Evolutionary conservation across 2,113 vertebrate species (phyloP).

Genomic region (Syngnathus scovelli): DNA sequence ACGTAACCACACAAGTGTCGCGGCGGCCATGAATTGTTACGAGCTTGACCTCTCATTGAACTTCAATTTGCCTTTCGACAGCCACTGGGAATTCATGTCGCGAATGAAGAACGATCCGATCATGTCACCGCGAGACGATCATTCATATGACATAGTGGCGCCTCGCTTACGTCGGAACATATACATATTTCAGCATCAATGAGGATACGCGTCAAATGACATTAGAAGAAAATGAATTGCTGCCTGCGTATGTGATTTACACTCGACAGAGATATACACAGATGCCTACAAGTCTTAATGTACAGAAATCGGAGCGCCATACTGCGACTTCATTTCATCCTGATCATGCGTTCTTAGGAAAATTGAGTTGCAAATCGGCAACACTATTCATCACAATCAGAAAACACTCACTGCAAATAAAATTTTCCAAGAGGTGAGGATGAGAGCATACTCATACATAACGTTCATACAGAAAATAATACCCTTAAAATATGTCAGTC

Average conservation of each 20-base stretch:
- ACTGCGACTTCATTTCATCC: neutral
- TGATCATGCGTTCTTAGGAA: neutral
- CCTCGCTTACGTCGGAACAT: conserved; percentile 4
- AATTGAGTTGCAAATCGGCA: neutral
- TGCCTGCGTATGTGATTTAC: neutral
- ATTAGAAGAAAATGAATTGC: neutral
- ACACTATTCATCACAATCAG: neutral
- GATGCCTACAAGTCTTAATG: neutral
- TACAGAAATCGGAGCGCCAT: neutral
- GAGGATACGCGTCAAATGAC: neutral
- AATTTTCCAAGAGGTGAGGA: neutral
- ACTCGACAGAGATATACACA: neutral
- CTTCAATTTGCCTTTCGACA: conserved; percentile 50
- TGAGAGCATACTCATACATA: neutral
- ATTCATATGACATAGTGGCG: conserved; percentile 30
- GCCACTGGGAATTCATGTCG: conserved; percentile 26
- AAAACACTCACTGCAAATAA: neutral
- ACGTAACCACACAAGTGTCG: conserved; percentile 33
- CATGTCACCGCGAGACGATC: neutral
- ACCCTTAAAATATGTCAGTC: neutral
- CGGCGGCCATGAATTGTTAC: conserved; percentile 50
- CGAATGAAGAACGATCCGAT: conserved; percentile 16
- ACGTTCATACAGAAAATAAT: neutral
- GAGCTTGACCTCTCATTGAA: conserved; percentile 49
- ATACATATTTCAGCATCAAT: neutral